Conservation (phyloP, 2,888 invertebrate genomes). For the Hetaerina titia region DNA sequence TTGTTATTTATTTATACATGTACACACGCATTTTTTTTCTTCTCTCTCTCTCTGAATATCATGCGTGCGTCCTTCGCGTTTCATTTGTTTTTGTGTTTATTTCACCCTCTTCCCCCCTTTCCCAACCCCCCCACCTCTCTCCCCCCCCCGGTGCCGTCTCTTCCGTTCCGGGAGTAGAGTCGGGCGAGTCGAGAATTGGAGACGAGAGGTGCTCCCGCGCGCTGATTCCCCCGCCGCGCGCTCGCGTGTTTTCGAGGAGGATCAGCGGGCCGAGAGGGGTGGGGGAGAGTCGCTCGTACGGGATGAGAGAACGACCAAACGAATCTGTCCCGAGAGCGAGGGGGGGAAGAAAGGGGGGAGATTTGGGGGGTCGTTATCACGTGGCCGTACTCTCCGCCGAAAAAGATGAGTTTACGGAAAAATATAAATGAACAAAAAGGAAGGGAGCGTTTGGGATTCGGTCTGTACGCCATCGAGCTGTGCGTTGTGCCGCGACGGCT, state of each 20-base stretch:
- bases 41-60: background rate
- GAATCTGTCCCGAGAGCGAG: too few relatives aligned
- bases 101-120: background rate
- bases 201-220: background rate
- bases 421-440: too few relatives aligned
- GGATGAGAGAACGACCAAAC: too few relatives aligned
- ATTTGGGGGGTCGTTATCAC: too few relatives aligned
- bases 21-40: background rate
- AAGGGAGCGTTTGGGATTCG: too few relatives aligned
- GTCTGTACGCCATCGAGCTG: too few relatives aligned
- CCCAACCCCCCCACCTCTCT: too few relatives aligned
- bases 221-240: background rate
- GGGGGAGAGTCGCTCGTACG: background rate
- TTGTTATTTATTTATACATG: conserved; percentile 16
- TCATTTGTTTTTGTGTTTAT: conserved; percentile 19
- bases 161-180: conserved; percentile 27
- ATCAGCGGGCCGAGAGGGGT: background rate
- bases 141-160: background rate
- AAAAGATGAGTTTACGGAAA: too few relatives aligned
- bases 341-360: too few relatives aligned
- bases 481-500: too few relatives aligned
- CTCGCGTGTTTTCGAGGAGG: background rate
- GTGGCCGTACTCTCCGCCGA: too few relatives aligned
- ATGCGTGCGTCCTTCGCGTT: background rate
- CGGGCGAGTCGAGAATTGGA: background rate